Evolutionary conservation across 1,140 invertebrate genomes (phyloP), one percentile per base, ranked within the genome.

Genomic region (Ooceraea biroi): DNA sequence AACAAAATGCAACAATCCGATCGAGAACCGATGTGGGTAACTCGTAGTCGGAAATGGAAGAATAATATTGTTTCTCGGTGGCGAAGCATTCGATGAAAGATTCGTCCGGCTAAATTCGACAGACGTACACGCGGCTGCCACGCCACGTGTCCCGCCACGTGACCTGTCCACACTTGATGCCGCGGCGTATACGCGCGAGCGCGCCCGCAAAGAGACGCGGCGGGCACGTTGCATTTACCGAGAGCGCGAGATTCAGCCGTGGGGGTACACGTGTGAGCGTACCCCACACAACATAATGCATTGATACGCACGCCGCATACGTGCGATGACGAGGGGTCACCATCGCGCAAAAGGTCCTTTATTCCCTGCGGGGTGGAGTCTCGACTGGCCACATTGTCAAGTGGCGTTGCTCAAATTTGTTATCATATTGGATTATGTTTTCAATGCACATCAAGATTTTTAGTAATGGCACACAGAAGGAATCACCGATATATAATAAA

Each of bases 341-440:
- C 76, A 88, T 92, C 91, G 86, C 90, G 52, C 61, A 22, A 36
- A 36, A 7, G 25, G 60, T 66, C 83, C 69, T 48, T 57, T 85
- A 57, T 68, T 71, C 72, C 36, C 46, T 73, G 83, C 55, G 86
- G 82, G 89, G 76, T 73, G 2, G 7, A 88, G 83, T 61, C 90
- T 91, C 91, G 91, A 92, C 88, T 91, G 80, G 85, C 82, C 88
- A 87, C 87, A 92, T 91, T 91, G 91, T 92, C 91, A 90, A 92
- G 91, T 90, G 91, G 85, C 84, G 74, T 77, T 83, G 86, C 77
- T 76, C 68, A 86, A 91, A 92, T 91, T 92, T 90, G 87, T 92
- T 91, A 88, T 91, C 88, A 80, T 86, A 90, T 90, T 87, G 89
- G 77, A 91, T 91, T 89, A 89, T 83, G 80, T 19, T 66, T 61